Conservation (phyloP, 64 coral and sea anemone genomes). For the Montipora sp. region DNA sequence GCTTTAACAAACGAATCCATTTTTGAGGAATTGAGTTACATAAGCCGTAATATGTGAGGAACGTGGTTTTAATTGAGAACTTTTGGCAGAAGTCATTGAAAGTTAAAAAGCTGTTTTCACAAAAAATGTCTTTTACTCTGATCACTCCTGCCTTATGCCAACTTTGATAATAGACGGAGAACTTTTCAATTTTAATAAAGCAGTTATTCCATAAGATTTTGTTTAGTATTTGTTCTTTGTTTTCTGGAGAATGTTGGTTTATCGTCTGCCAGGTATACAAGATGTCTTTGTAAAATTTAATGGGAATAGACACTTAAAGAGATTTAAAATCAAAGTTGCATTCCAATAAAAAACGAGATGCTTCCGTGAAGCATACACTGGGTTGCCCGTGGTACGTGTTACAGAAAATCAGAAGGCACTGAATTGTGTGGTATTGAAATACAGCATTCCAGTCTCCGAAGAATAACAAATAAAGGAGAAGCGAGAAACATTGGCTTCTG, state of each 20-base stretch:
- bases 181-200: conserved; percentile 22
- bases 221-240: conserved; percentile 1
- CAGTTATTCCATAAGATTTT: conserved; percentile 40
- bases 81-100: neutral
- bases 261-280: conserved; percentile 29
- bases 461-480: too few species aligned
- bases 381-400: too few species aligned
- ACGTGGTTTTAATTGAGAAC: conserved; percentile 18
- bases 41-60: neutral
- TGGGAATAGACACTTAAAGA: neutral
- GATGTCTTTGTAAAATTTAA: conserved; percentile 32
- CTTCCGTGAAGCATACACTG: too few species aligned
- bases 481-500: too few species aligned
- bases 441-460: too few species aligned
- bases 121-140: conserved; percentile 24
- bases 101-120: conserved; percentile 13
- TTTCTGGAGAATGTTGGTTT: neutral
- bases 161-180: conserved; percentile 18
- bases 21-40: neutral
- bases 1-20: neutral
- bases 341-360: neutral
- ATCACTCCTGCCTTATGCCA: conserved; percentile 47
- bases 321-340: neutral
- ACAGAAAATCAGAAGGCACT: too few species aligned
- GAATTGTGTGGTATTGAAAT: too few species aligned